phyloP scores from a whole-genome alignment of 2,888 invertebrate genomes.

The Elysia crispata region DNA sequence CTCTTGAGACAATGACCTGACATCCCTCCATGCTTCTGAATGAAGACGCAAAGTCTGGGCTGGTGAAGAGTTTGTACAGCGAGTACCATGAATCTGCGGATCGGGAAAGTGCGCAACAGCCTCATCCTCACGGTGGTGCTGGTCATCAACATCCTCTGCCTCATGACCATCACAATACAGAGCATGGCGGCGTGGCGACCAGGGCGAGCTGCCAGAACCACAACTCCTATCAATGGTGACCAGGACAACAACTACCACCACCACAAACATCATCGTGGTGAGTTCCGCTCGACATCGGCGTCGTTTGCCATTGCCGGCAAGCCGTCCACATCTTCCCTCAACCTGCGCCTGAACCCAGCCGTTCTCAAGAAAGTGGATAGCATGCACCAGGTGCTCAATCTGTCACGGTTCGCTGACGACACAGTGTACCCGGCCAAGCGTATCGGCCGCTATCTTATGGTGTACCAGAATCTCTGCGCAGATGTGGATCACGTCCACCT shows the following conservation, averaged over 20 bases:
- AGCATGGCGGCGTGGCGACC: neutral
- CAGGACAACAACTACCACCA: neutral
- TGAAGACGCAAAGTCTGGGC: neutral
- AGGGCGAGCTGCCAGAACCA: neutral
- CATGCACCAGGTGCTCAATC: constrained; percentile 27
- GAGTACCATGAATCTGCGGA: neutral
- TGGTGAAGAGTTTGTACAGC: neutral
- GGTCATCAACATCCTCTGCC: constrained; percentile 1
- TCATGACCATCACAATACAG: constrained; percentile 6
- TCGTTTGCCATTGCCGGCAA: neutral
- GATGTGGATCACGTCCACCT: constrained; percentile 17
- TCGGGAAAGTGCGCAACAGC: constrained; percentile 4
- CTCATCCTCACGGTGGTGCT: neutral
- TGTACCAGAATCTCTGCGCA: constrained; percentile 30
- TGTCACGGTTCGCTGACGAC: constrained; percentile 11
- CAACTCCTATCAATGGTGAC: neutral
- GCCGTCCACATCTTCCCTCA: neutral
- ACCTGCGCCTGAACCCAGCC: neutral
- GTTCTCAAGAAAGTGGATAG: constrained; percentile 1
- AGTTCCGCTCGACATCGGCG: neutral
- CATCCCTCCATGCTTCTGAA: neutral
- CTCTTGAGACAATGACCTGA: too few relatives aligned
- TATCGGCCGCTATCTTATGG: constrained; percentile 27
- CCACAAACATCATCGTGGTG: neutral
- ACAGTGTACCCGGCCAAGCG: constrained; percentile 18